Evolutionary conservation across 2,113 vertebrate species (phyloP), one percentile per base, ranked within the genome.

Genomic region (Brachyhypopomus occidentalis): DNA sequence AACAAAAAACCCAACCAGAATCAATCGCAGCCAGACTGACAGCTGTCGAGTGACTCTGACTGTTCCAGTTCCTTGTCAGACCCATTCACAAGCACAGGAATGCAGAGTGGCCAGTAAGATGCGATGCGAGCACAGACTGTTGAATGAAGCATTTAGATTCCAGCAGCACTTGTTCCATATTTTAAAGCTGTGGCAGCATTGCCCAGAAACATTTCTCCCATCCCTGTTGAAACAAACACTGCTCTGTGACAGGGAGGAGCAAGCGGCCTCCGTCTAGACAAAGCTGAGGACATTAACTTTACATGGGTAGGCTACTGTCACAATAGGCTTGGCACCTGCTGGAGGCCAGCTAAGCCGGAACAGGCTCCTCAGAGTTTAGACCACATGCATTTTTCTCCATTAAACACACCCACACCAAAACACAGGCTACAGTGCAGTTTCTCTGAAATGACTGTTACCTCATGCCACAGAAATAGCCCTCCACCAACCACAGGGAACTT

Each of bases 281-380:
- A 70, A 84, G 25, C 60, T 27, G 9, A 52, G 52, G 74, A 55
- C 79, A 63, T 60, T 36, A 58, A 77, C 41, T 59, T 27, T 34
- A 17, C 16, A 38, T 75, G 67, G 73, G 73, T 7, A 30, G 70
- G 45, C 19, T 20, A 25, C 20, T 55, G 36, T 23, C 45, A 80
- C 66, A 72, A 56, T 38, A 60, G 34, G 52, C 16, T n/a, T 1
- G 3, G 23, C 72, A 79, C 77, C 19, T 17, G 9, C 63, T 30
- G 16, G 17, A 20, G 2, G n/a, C 30, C 16, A 30, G 30, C 56
- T 30, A 67, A 22, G 48, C 59, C 77, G 59, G 17, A 80, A 73
- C 77, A 76, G 60, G 56, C 73, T 73, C 11, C 30, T 12, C 52
- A 27, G 71, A 38, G 23, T 22, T 60, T 34, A 41, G 7, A 17